Base-by-base conservation (phyloP, 2,113 vertebrate species). In the Rhea americana region DNA sequence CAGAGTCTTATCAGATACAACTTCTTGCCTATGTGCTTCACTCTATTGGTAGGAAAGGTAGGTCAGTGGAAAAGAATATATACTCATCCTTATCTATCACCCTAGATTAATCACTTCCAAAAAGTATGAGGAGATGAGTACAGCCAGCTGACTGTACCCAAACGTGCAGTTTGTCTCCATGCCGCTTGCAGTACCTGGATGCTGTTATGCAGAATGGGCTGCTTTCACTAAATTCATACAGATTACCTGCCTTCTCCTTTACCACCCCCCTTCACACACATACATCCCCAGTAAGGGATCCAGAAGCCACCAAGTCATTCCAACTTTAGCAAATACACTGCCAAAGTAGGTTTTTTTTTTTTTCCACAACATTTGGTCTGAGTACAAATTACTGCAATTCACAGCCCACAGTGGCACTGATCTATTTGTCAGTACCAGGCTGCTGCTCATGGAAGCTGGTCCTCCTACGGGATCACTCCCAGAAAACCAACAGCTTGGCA, bases 241-340 rank as follows among this genome's bases (percentile, higher is more conserved):
- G 17, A 24, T 19, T 2, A 58, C 45, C 43, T 86, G 58, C 61
- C 35, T 76, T 32, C 4, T 5, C n/a, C 90, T 39, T 41, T 28
- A 8, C 25, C 50, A 19, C 13, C 20, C 8, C 18, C 35, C 35
- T 35, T 35, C 35, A 35, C 35, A 35, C 35, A 35, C 35, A 35
- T 35, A 50, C 17, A 9, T 37, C 26, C 58, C 18, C 32, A 68
- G 15, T 0, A 0, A 85, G 39, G 35, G 11, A 67, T 26, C 43
- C 67, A 90, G 30, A 58, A 80, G n/a, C 19, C 67, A 79, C 13
- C 63, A 70, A 13, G 5, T n/a, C 66, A 88, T 8, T 21, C 9
- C 77, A 84, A 8, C 21, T 56, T 58, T 13, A 73, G n/a, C 15
- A 72, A 73, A 61, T 28, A 63, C 5, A 51, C 3, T 58, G 37